Conservation (phyloP, 2,113 vertebrate genomes). For the Agapornis roseicollis region DNA sequence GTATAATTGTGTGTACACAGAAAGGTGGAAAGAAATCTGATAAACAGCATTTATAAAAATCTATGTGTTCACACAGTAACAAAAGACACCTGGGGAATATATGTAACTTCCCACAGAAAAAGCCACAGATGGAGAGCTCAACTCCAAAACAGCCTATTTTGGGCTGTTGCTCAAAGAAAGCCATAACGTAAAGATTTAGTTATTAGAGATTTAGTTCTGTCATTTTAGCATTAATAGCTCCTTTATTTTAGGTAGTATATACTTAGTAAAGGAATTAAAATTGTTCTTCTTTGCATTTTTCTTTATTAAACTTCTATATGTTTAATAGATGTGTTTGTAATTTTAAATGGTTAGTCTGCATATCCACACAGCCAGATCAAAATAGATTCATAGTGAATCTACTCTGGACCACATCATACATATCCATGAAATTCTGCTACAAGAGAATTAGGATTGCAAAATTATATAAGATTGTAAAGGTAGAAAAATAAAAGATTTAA, state of each 20-base stretch:
- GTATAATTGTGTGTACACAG: neutral
- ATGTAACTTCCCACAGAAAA: slow-evolving; percentile 14
- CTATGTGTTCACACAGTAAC: neutral
- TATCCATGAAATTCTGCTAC: neutral
- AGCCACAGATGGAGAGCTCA: neutral
- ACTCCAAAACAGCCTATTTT: neutral
- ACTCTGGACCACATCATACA: neutral
- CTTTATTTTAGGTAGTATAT: neutral
- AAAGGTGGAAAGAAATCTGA: slow-evolving; percentile 22
- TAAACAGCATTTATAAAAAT: neutral
- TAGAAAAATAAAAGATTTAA: neutral
- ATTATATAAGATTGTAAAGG: neutral
- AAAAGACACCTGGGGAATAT: slow-evolving; percentile 17
- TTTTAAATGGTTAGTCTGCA: neutral
- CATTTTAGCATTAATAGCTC: neutral
- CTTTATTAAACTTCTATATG: neutral
- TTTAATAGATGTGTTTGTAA: neutral
- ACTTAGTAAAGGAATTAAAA: neutral
- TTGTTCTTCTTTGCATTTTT: neutral
- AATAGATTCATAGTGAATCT: neutral
- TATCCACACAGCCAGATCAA: neutral
- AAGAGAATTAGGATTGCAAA: neutral
- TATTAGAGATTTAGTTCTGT: neutral
- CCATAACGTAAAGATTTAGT: neutral
- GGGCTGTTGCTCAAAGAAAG: neutral